phyloP scores from a whole-genome alignment of 1,140 invertebrate species.

The Anthonomus grandis region DNA sequence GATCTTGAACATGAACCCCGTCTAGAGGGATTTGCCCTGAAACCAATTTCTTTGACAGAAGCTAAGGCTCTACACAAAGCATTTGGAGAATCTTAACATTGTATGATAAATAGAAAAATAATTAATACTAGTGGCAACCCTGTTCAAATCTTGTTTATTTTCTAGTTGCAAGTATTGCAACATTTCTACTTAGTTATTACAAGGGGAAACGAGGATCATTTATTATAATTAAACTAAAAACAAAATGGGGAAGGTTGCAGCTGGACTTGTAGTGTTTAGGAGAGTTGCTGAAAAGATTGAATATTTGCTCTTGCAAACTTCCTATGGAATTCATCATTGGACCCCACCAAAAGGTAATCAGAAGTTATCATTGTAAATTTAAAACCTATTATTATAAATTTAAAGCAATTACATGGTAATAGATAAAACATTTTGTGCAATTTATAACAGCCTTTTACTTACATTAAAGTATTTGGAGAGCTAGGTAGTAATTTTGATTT shows the following conservation, averaged over 20 bases:
- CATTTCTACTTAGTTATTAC: too few relatives aligned
- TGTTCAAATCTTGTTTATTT: too few relatives aligned
- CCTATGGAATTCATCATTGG: slow-evolving; percentile 72
- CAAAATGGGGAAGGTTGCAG: slow-evolving; percentile 58
- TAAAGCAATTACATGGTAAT: too few relatives aligned
- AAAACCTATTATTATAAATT: too few relatives aligned
- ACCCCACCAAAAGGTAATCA: slow-evolving; percentile 74
- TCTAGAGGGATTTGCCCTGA: slow-evolving; percentile 40
- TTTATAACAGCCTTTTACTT: not conserved
- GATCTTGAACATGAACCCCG: slow-evolving; percentile 43
- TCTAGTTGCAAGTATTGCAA: too few relatives aligned
- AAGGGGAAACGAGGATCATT: too few relatives aligned
- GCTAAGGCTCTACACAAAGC: slow-evolving; percentile 39
- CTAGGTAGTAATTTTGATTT: too few relatives aligned
- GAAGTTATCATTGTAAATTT: too few relatives aligned
- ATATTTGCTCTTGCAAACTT: slow-evolving; percentile 70
- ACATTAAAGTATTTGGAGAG: slow-evolving; percentile 10
- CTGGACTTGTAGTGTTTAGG: slow-evolving; percentile 70
- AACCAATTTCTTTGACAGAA: slow-evolving; percentile 40
- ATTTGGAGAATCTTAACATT: slow-evolving; percentile 21
- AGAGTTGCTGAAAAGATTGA: slow-evolving; percentile 56
- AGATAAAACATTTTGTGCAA: too few relatives aligned
- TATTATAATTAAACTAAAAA: too few relatives aligned
- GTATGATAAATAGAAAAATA: too few relatives aligned
- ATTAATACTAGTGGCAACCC: too few relatives aligned